Base-by-base conservation (phyloP, 2,113 vertebrate species). In the Okapia johnstoni region DNA sequence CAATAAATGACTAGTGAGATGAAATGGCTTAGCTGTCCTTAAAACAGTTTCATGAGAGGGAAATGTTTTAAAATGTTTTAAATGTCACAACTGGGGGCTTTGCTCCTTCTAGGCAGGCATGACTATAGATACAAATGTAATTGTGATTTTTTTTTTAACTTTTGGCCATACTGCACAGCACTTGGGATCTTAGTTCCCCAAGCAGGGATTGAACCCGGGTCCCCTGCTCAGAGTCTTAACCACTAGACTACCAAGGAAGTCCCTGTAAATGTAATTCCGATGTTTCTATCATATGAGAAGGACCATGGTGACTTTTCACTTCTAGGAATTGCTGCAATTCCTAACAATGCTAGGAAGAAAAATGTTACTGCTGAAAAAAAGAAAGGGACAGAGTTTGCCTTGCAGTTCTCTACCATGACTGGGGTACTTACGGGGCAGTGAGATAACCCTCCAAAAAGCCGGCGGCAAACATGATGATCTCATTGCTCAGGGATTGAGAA, bases 361-460 rank as follows among this genome's bases (percentile, higher is more conserved):
- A 95, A 70, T 54, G 10, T 3, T n/a, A 36, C 19, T 17, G 19
- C 0, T 48, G 80, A 50, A 40, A n/a, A n/a, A 81, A 84, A 85
- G 93, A 61, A 84, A 88, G 60, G 40, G 40, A 92, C 8, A 46
- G 60, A 46, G 46, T 4, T 63, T 25, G 43, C 58, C 58, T 40
- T 46, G 54, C 10, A 48, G 61, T 54, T 55, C n/a, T 81, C 57
- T 36, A 48, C 40, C 25, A 9, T 6, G 21, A 70, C n/a, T 12
- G 28, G 46, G 40, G n/a, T 98, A 99, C 99, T 99, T 98, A 99
- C 99, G 97, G 98, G 43, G 99, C 99, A 0, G 99, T 99, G 86
- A 99, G 99, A 98, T 99, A 99, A 0, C 99, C 99, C 97, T 99
- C 99, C 43, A 99, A 98, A 98, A 99, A 99, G 48, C 99, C 99